A percentile compares a stretch with the other conserved stretches of the same genome.
These are phyloP conservation scores for Onthophagus taurus DNA, from an alignment of 1,140 invertebrate genomes.

Conservation along the genomic window DNA sequence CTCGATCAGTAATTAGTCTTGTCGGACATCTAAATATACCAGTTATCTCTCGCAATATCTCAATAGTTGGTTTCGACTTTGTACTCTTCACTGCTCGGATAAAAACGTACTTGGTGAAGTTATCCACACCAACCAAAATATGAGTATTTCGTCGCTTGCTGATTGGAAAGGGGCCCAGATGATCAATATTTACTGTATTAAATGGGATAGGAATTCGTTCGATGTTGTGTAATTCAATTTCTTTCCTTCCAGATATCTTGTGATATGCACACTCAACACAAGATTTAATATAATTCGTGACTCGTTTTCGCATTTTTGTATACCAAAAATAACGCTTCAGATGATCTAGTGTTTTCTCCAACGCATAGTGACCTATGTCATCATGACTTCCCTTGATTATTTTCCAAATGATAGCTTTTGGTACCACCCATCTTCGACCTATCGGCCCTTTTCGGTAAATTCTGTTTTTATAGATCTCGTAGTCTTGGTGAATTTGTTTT, in stretches of 20 bases:
- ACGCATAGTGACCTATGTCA: slow-evolving; percentile 30
- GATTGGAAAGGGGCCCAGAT: slow-evolving; percentile 28
- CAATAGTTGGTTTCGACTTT: background rate
- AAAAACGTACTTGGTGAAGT: slow-evolving; percentile 29
- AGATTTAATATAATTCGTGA: slow-evolving; percentile 8
- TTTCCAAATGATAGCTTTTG: slow-evolving; percentile 14
- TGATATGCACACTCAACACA: slow-evolving; percentile 7
- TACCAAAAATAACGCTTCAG: slow-evolving; percentile 30
- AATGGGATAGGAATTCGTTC: slow-evolving; percentile 26
- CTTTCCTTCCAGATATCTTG: slow-evolving; percentile 1
- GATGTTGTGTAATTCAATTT: slow-evolving; percentile 23
- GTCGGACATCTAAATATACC: slow-evolving; percentile 25
- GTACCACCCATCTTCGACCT: slow-evolving; percentile 8
- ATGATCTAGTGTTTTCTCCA: slow-evolving; percentile 27
- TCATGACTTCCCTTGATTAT: slow-evolving; percentile 28
- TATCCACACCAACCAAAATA: slow-evolving; percentile 33
- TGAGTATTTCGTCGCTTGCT: slow-evolving; percentile 21
- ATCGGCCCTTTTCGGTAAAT: slow-evolving; percentile 4
- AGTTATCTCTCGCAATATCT: background rate
- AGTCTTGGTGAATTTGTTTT: slow-evolving; percentile 1
- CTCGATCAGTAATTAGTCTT: slow-evolving; percentile 32
- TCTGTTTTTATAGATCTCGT: background rate
- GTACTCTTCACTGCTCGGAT: background rate
- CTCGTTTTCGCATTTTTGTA: slow-evolving; percentile 13
- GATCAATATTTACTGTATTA: slow-evolving; percentile 33